Base-by-base conservation (phyloP, 2,888 invertebrate species). In the Ceraclea dissimilis region DNA sequence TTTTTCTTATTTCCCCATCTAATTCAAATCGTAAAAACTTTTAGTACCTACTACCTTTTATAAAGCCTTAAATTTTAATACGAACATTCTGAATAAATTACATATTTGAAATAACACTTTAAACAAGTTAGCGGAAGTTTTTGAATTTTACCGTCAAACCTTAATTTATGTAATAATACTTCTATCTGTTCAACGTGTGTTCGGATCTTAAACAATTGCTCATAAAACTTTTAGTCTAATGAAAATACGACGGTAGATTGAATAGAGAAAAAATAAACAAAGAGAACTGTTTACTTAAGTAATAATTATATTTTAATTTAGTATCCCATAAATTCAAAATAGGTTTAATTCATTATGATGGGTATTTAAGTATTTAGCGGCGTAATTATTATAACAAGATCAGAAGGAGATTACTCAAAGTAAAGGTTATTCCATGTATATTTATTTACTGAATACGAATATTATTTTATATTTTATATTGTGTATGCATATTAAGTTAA, bases 291-390 rank as follows among this genome's bases (percentile, higher is more conserved):
- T 55, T 51, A 44, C 46, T 26, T 33, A 50, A 55, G 49, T 50
- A 55, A 50, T 55, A 50, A 50, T 51, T 31, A 47, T 55, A 10
- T 20, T 49, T 43, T 51, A 55, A 55, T 55, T 55, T 50, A 51
- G 31, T 46, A 26, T 46, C 46, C 16, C 49, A 44, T 55, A 55
- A 50, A 44, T 50, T 50, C 16, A 31, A 34, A 51, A 50, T 31
- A 43, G 17, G 44, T 55, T 39, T 39, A 39, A 39, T 39, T 55
- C 55, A 51, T 55, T 50, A 50, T 51, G 34, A 51, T 55, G 21
- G 49, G 26, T 20, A 26, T 49, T 49, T 22, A 49, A 49, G 49
- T 49, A 26, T 49, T 49, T 49, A 49, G 20, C 26, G 22, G 20
- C 22, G 20, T 49, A 19, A 26, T 49, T 19, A 26, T 26, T 26